These are phyloP conservation scores for Linnaemya vulpina DNA, from an alignment of 2,888 invertebrate species.

Conservation along the genomic window DNA sequence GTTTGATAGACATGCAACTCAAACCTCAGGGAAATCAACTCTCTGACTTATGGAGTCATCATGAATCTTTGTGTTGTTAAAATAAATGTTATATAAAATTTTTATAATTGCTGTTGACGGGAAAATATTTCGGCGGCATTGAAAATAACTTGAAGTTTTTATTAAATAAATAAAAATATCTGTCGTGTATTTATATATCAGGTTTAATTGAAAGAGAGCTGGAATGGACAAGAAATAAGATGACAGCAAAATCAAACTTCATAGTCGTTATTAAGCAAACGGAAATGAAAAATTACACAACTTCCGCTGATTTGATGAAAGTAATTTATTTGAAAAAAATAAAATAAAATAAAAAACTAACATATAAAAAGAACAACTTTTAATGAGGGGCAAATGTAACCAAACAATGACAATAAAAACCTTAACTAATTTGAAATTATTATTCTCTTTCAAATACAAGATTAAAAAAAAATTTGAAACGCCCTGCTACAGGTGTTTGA, in stretches of 20 bases:
- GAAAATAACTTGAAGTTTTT: too few species aligned
- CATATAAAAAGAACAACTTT: conserved; percentile 9
- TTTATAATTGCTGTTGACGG: not conserved
- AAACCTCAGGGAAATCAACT: conserved; percentile 13
- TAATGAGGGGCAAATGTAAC: conserved; percentile 5
- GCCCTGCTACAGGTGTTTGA: not conserved
- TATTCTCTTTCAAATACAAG: not conserved
- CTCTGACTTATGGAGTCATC: conserved; percentile 57
- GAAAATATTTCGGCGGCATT: too few species aligned
- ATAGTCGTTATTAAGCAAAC: not conserved
- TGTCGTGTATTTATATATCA: conserved; percentile 5
- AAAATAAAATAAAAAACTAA: too few species aligned
- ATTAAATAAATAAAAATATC: too few species aligned
- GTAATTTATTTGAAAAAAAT: conserved; percentile 1
- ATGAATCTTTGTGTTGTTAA: not conserved
- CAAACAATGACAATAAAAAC: conserved; percentile 14
- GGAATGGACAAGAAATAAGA: not conserved
- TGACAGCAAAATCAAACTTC: not conserved
- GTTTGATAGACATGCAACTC: conserved; percentile 49
- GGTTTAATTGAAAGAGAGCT: not conserved
- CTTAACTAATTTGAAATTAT: conserved; percentile 28
- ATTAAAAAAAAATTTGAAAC: not conserved
- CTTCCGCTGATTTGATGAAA: conserved; percentile 35
- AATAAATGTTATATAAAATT: not conserved
- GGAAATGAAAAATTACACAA: conserved; percentile 53